Percentiles rank a stretch among this genome's conserved stretches.
phyloP scores from a whole-genome alignment of 2,113 vertebrate genomes.

The Gnathochromis pfefferi region DNA sequence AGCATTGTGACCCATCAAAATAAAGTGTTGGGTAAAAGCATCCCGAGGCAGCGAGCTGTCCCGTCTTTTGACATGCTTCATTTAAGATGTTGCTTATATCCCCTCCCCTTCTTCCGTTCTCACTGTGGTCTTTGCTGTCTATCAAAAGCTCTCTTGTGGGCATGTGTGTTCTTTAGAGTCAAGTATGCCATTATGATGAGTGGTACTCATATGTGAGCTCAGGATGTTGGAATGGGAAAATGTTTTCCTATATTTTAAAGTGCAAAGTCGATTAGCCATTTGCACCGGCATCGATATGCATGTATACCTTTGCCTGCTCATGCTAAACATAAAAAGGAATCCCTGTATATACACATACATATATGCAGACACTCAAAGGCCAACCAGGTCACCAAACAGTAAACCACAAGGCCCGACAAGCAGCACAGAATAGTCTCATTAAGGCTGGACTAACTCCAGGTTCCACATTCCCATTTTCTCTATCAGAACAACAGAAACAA shows the following conservation, averaged over 20 bases:
- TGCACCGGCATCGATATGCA: background rate
- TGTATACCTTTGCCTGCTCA: background rate
- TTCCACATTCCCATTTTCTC: background rate
- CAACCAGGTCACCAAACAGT: background rate
- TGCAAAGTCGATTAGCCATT: background rate
- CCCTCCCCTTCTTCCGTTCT: background rate
- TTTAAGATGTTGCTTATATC: background rate
- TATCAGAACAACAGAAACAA: slow-evolving; percentile 21
- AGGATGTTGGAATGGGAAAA: background rate
- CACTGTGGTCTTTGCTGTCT: background rate
- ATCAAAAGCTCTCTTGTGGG: background rate
- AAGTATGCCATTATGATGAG: background rate
- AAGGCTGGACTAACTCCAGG: slow-evolving; percentile 11
- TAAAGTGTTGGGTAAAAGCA: slow-evolving; percentile 44
- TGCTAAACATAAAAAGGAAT: background rate
- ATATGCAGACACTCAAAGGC: background rate
- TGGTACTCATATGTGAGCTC: background rate
- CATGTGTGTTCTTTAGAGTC: background rate
- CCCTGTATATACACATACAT: background rate
- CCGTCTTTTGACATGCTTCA: slow-evolving; percentile 5
- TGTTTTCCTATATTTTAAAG: background rate
- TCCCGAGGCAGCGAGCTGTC: slow-evolving; percentile 5
- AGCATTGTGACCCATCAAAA: slow-evolving; percentile 28
- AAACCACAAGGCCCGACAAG: background rate
- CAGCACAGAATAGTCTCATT: slow-evolving; percentile 20